These are phyloP conservation scores for Halocynthia aurantium DNA, from an alignment of 23 tunicate genomes.

Conservation along the genomic window DNA sequence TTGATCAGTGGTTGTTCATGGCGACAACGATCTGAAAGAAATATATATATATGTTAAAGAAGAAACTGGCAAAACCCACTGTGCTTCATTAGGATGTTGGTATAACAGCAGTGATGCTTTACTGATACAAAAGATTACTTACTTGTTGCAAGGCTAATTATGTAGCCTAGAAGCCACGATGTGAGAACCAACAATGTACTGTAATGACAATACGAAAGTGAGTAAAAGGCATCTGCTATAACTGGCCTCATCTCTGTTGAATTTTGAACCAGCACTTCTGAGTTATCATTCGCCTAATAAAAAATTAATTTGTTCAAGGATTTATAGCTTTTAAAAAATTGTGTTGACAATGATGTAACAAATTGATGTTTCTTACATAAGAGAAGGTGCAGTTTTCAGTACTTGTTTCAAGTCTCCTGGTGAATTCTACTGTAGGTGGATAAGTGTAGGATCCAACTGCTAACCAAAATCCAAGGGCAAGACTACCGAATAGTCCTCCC, in stretches of 20 bases:
- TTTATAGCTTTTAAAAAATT: neutral
- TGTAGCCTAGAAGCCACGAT: slow-evolving; percentile 29
- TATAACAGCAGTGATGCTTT: too few species aligned
- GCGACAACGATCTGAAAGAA: too few species aligned
- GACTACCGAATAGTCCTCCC: slow-evolving; percentile 42
- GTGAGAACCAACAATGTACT: slow-evolving; percentile 29
- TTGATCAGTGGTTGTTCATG: too few species aligned
- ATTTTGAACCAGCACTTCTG: neutral
- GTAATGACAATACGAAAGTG: slow-evolving; percentile 63
- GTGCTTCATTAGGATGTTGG: too few species aligned
- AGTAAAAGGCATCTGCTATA: slow-evolving; percentile 29
- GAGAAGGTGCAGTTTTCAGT: slow-evolving; percentile 28
- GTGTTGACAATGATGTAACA: too few species aligned
- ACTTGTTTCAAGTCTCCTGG: slow-evolving; percentile 26
- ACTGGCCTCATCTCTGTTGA: neutral
- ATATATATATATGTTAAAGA: too few species aligned
- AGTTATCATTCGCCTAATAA: neutral
- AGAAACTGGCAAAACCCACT: too few species aligned
- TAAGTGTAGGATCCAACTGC: slow-evolving; percentile 50
- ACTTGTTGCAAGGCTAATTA: slow-evolving; percentile 47
- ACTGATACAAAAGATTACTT: slow-evolving; percentile 1
- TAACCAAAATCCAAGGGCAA: slow-evolving; percentile 49
- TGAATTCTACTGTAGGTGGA: slow-evolving; percentile 42
- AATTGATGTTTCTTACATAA: too few species aligned
- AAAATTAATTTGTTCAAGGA: neutral